Conservation (phyloP, 1,140 invertebrate genomes). For the Bradynema listronoti region DNA sequence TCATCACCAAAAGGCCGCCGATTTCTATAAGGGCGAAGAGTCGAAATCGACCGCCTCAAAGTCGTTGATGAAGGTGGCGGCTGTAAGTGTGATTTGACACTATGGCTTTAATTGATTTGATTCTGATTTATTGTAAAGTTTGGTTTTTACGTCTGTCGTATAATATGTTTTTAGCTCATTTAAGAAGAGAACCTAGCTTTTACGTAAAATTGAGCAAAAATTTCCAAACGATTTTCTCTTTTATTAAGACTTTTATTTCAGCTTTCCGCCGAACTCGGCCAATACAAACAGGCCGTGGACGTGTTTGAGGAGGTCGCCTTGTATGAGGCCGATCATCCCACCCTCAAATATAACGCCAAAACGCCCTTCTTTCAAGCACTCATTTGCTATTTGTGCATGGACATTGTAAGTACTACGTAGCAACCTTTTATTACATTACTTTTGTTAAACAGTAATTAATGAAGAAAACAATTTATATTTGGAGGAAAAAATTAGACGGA, state of each 20-base stretch:
- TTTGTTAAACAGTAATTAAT: background rate
- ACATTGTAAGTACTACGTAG: slow-evolving; percentile 84
- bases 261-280: slow-evolving; percentile 87
- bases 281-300: slow-evolving; percentile 91
- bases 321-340: slow-evolving; percentile 81
- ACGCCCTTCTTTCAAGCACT: slow-evolving; percentile 77
- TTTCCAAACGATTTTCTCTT: slow-evolving; percentile 11
- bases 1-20: slow-evolving; percentile 94
- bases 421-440: slow-evolving; percentile 55
- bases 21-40: slow-evolving; percentile 71
- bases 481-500: background rate
- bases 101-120: slow-evolving; percentile 6
- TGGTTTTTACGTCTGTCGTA: too few relatives aligned
- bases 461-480: background rate
- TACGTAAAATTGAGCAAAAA: too few relatives aligned
- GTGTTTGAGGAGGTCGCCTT: slow-evolving; percentile 94
- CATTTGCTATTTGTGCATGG: slow-evolving; percentile 86
- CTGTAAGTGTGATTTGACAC: slow-evolving; percentile 62
- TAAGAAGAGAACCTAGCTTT: too few relatives aligned
- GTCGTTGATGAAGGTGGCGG: slow-evolving; percentile 90
- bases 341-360: slow-evolving; percentile 94
- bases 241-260: slow-evolving; percentile 26
- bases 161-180: too few relatives aligned
- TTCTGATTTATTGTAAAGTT: background rate
- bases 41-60: slow-evolving; percentile 80